Evolutionary conservation across 2,888 invertebrate species (phyloP), one percentile per base, ranked within the genome.

Genomic region (Pterostichus niger): DNA sequence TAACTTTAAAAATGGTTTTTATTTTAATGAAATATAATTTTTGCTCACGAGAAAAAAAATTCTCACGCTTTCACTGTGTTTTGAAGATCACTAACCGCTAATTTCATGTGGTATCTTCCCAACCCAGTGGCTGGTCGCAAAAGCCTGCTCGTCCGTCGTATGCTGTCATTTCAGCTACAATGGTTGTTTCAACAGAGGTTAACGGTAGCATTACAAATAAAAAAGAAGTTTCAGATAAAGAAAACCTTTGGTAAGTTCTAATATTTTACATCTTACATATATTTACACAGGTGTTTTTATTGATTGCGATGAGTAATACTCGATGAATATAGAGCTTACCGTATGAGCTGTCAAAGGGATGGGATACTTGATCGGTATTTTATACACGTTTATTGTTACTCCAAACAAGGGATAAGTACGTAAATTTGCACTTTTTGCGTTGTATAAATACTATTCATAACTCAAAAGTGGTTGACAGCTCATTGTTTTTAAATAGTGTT

Each of bases 211-310:
- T 82, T 56, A 61, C 80, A 15, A 80, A 83, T 75, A 93, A 93
- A 91, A 93, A 93, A 86, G 92, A 92, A 86, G 90, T 90, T 86
- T 93, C 93, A 86, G 91, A 90, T 88, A 92, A 93, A 90, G 93
- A 94, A 88, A 94, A 93, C 90, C 90, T 94, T 89, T 94, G 94
- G 94, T 93, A 92, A 91, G 86, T 56, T 15, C 49, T 17, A 40
- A 2, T 15, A n/a, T 71, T 15, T 71, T 71, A 44, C 17, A 44
- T 71, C 9, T 71, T 64, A 44, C 35, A 64, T 17, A 10, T 64
- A 35, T 64, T 33, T 64, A 64, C n/a, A 64, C 35, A 64, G 64
- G 33, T 64, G 35, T 78, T 83, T 61, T 71, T 82, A 80, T 64
- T 75, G 80, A 82, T 83, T 83, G 52, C 82, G 83, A 83, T 83